Evolutionary conservation across 2,888 invertebrate species (phyloP).

Genomic region (Abrostola triplasia): DNA sequence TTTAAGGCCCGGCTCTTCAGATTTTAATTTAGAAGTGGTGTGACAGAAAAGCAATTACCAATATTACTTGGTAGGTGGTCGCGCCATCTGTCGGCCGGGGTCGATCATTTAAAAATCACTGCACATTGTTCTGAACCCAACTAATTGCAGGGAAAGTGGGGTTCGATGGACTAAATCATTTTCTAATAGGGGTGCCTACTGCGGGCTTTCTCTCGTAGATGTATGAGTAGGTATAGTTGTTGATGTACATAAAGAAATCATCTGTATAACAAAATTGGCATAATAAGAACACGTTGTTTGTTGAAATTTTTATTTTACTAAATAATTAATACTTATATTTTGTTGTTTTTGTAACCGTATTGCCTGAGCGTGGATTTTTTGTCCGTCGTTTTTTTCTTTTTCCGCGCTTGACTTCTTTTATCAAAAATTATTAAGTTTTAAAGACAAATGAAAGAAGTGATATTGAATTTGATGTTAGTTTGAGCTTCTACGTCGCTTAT

Average conservation of each 20-base stretch:
- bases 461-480: too few relatives aligned
- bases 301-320: too few relatives aligned
- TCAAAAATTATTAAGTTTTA: too few relatives aligned
- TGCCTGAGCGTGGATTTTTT: too few relatives aligned
- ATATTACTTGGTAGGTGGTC: constrained; percentile 79
- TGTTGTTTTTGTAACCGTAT: too few relatives aligned
- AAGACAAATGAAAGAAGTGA: too few relatives aligned
- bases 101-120: constrained; percentile 88
- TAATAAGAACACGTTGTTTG: too few relatives aligned
- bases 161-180: constrained; percentile 85
- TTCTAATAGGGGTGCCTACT: constrained; percentile 76
- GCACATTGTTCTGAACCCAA: constrained; percentile 86
- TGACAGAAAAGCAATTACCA: constrained; percentile 78
- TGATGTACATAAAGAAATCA: constrained; percentile 34
- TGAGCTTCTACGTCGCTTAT: constrained; percentile 72
- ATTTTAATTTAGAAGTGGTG: constrained; percentile 49
- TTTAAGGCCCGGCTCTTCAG: constrained; percentile 2
- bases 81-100: constrained; percentile 81
- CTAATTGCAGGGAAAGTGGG: constrained; percentile 88
- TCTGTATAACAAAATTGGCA: constrained; percentile 3
- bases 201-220: constrained; percentile 64
- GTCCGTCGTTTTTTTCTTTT: too few relatives aligned
- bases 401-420: too few relatives aligned
- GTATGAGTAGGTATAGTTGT: constrained; percentile 37
- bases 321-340: too few relatives aligned